Base-by-base conservation (phyloP, 2,113 vertebrate species). In the Ardeotis arabs region DNA sequence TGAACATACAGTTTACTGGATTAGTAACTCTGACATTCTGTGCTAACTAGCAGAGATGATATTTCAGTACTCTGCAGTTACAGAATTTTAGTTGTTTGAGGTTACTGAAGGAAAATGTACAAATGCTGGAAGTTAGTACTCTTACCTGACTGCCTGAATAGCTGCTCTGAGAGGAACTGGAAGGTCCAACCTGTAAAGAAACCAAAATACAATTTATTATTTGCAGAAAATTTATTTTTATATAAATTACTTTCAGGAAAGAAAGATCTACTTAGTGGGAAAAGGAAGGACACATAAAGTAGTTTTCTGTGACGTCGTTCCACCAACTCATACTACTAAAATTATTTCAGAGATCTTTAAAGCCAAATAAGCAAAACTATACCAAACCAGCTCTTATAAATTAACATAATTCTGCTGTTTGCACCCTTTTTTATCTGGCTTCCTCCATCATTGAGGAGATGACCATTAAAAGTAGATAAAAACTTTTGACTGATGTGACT, bases 151-250 rank as follows among this genome's bases (percentile, higher is more conserved):
- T 37, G 23, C 90, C 12, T 33, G 87, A 94, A 73, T 94, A 95
- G 44, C 39, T 90, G 35, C 0, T 95, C 77, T 96, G 94, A 84
- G 96, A 95, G 66, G 96, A 94, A 69, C 77, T 0, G 0, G 96
- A 92, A 70, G 96, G 96, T 77, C 88, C 92, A 78, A 93, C 35
- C 96, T 97, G 58, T 49, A 78, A 89, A 75, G 44, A 94, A 92
- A 58, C 1, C 14, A 82, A 37, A 81, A 47, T 19, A 7, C 2
- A 44, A 31, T 45, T 89, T 59, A 68, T 35, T 66, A 72, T 35
- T 66, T 52, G 8, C 14, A 81, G 56, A 70, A 83, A 85, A 59
- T 4, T 19, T 16, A n/a, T 83, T 93, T 92, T 85, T 60, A 66
- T 41, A 9, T 12, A 58, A 69, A 33, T 23, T 4, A 70, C 60